A percentile compares a stretch with the other conserved stretches of the same genome.
phyloP scores from a whole-genome alignment of 2,888 invertebrate species.

The Melanostoma mellinum region DNA sequence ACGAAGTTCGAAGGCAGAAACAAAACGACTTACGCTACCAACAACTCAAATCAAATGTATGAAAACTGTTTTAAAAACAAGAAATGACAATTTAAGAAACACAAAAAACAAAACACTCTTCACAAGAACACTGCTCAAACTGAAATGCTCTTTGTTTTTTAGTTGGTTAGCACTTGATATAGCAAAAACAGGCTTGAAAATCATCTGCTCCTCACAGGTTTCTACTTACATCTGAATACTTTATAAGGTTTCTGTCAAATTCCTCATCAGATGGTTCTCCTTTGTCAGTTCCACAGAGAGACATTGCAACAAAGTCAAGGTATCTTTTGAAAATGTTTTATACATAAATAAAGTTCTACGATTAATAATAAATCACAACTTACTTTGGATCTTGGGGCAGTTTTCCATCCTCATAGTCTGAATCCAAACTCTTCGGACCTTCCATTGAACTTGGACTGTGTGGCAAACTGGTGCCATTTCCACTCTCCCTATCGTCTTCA shows the following conservation, averaged over 20 bases:
- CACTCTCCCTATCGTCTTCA: slow-evolving; percentile 97
- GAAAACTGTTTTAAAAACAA: not conserved
- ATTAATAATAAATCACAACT: slow-evolving; percentile 76
- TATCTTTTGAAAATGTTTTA: slow-evolving; percentile 79
- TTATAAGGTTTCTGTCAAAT: slow-evolving; percentile 85
- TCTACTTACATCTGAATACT: slow-evolving; percentile 82
- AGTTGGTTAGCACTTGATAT: slow-evolving; percentile 34
- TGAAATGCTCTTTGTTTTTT: slow-evolving; percentile 19
- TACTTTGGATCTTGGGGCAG: slow-evolving; percentile 82
- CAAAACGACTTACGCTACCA: too few species aligned
- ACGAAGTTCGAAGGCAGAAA: too few species aligned
- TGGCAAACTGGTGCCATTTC: slow-evolving; percentile 96
- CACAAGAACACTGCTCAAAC: slow-evolving; percentile 6
- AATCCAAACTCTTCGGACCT: slow-evolving; percentile 90
- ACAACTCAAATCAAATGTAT: not conserved
- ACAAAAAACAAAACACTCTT: not conserved
- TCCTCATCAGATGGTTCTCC: slow-evolving; percentile 85
- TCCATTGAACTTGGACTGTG: slow-evolving; percentile 96
- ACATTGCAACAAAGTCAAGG: slow-evolving; percentile 87
- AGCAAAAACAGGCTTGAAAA: slow-evolving; percentile 23
- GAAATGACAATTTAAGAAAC: not conserved
- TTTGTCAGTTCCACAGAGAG: slow-evolving; percentile 86
- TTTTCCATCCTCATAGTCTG: slow-evolving; percentile 91
- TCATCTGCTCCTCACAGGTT: not conserved
- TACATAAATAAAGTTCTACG: not conserved